Base-by-base conservation (phyloP, 2,113 vertebrate genomes). In the Okapia johnstoni region DNA sequence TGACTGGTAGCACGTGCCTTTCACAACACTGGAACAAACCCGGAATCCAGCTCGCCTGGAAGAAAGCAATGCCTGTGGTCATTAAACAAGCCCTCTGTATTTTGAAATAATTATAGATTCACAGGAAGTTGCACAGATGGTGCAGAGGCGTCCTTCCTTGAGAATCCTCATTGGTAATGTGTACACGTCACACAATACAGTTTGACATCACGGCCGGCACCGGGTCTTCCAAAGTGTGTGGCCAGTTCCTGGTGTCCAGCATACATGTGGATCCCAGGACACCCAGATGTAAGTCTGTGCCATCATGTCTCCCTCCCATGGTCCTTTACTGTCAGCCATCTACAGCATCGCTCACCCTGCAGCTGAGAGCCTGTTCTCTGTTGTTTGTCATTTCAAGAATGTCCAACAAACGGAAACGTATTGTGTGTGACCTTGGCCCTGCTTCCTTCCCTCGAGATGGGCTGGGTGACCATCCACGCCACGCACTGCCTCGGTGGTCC, bases 401-500 rank as follows among this genome's bases (percentile, higher is more conserved):
- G 40, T 52, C 3, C 9, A 2, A 4, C 0, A 28, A 26, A 15
- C 9, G 26, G 73, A 55, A 13, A 12, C 4, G 0, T 2, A 2
- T 36, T 19, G 21, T 5, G 21, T 76, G 63, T 52, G 61, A 21
- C 80, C 14, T 33, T 54, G 9, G 80, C 25, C 1, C 3, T 6
- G 28, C 48, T 79, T 46, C 66, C n/a, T 43, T 76, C 11, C 6
- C 87, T 28, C 0, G 1, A 23, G 2, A 3, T 9, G 6, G 13
- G 7, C 94, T 21, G 3, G 0, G 1, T 0, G 46, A 28, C 2
- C 11, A 0, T 13, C 23, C 4, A 2, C 0, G 1, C 23, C 4
- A 2, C 0, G 1, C 3, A 3, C 9, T 1, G 3, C 5, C 17
- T 6, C 0, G 6, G 6, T 4, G 25, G 7, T 7, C 26, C 16